Percentiles rank a stretch among this genome's conserved stretches.
Evolutionary conservation across 64 coral and sea anemone genomes (phyloP).

Genomic region (Pachyseris speciosa): DNA sequence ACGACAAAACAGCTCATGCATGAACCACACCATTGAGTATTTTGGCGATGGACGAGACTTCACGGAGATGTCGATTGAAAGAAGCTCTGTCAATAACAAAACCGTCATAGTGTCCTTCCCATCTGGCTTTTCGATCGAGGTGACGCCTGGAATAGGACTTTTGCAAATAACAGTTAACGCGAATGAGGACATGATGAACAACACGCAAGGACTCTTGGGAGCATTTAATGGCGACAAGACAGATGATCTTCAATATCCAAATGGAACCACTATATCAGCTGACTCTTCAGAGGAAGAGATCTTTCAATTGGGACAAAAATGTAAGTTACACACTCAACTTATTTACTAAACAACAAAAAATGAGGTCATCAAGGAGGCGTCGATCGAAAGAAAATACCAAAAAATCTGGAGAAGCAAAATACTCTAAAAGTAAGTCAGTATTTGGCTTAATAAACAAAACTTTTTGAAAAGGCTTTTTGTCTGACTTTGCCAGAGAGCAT

Average conservation of each 20-base stretch:
- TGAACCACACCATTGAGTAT: slow-evolving; percentile 5
- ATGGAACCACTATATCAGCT: slow-evolving; percentile 57
- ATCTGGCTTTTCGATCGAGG: slow-evolving; percentile 71
- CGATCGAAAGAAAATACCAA: too few relatives aligned
- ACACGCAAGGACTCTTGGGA: slow-evolving; percentile 82
- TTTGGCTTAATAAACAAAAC: too few relatives aligned
- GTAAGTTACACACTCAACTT: slow-evolving; percentile 67
- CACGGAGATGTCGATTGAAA: slow-evolving; percentile 25
- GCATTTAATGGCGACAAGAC: slow-evolving; percentile 67
- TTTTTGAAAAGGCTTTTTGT: too few relatives aligned
- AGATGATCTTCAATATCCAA: slow-evolving; percentile 76
- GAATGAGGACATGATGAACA: slow-evolving; percentile 53
- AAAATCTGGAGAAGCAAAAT: too few relatives aligned
- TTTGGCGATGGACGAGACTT: background rate
- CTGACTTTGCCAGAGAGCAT: too few relatives aligned
- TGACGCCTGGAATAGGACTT: slow-evolving; percentile 61
- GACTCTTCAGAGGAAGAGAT: slow-evolving; percentile 59
- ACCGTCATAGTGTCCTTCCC: slow-evolving; percentile 47
- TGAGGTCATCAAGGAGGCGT: too few relatives aligned
- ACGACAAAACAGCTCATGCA: background rate
- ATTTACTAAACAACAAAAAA: too few relatives aligned
- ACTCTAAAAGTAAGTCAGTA: too few relatives aligned
- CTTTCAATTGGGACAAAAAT: slow-evolving; percentile 77
- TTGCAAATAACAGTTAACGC: slow-evolving; percentile 65
- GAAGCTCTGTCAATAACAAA: slow-evolving; percentile 53